Conservation (phyloP, 2,113 vertebrate genomes). For the Corythaeola cristata region DNA sequence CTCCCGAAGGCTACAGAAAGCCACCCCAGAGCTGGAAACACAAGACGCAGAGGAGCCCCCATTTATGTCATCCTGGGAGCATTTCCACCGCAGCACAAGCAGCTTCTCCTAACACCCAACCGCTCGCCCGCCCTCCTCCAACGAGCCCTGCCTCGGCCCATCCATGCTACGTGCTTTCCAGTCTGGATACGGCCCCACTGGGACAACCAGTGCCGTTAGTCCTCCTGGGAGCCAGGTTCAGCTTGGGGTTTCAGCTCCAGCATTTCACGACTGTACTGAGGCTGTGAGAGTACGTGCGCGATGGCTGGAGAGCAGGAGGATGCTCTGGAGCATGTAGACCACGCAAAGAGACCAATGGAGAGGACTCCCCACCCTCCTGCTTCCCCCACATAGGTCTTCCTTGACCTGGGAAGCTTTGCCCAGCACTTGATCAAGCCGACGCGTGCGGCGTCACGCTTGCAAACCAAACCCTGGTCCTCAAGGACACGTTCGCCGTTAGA, state of each 20-base stretch:
- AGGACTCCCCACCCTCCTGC: neutral
- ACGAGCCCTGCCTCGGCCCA: neutral
- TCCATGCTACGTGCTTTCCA: rapidly evolving
- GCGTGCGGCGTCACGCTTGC: rapidly evolving
- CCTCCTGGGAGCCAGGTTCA: neutral
- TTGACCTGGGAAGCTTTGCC: neutral
- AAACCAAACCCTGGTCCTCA: neutral
- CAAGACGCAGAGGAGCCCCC: too few relatives aligned
- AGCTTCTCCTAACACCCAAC: neutral
- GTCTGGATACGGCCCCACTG: rapidly evolving
- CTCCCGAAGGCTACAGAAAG: neutral
- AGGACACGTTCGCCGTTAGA: rapidly evolving
- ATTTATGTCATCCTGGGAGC: neutral
- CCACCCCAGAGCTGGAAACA: neutral
- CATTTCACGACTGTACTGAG: rapidly evolving
- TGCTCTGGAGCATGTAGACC: neutral
- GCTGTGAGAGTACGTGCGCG: rapidly evolving
- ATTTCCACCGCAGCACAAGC: neutral
- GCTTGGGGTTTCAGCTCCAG: neutral
- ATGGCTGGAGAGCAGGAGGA: neutral
- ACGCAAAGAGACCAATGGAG: neutral
- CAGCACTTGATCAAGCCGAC: too few relatives aligned
- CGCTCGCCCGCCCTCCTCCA: neutral
- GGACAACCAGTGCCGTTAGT: neutral
- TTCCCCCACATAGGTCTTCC: neutral